Percentiles rank a stretch among this genome's conserved stretches.
phyloP scores from a whole-genome alignment of 2,113 vertebrate genomes.

The Girardinichthys multiradiatus region DNA sequence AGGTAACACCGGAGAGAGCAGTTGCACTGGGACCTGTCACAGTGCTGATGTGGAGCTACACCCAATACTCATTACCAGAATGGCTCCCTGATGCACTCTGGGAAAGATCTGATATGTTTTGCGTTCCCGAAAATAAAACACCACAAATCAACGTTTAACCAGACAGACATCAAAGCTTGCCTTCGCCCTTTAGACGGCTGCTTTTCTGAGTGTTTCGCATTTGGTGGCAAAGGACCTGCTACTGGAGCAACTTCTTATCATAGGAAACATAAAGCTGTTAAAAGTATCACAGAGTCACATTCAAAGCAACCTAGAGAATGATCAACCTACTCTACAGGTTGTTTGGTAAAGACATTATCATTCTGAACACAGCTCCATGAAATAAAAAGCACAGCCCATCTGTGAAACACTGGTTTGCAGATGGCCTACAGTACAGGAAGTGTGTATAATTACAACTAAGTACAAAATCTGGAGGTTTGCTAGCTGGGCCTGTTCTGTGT shows the following conservation, averaged over 20 bases:
- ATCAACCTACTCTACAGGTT: slow-evolving; percentile 1
- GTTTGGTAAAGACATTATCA: slow-evolving; percentile 26
- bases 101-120: background rate
- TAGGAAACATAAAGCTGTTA: too few relatives aligned
- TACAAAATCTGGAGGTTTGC: background rate
- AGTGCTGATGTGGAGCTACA: background rate
- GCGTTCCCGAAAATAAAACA: too few relatives aligned
- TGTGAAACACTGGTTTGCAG: slow-evolving; percentile 23
- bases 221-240: too few relatives aligned
- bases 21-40: slow-evolving; percentile 34
- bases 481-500: slow-evolving; percentile 6
- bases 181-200: background rate
- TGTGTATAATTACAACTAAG: background rate
- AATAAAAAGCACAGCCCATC: slow-evolving; percentile 13
- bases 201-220: slow-evolving; percentile 8
- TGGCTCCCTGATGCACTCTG: too few relatives aligned
- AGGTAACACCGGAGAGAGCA: slow-evolving; percentile 20
- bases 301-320: background rate
- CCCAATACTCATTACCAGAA: slow-evolving; percentile 31
- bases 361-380: background rate
- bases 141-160: slow-evolving; percentile 1
- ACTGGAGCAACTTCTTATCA: too few relatives aligned
- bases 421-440: background rate
- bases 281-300: background rate
- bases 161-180: slow-evolving; percentile 13